These are phyloP conservation scores for Lagopus muta DNA, from an alignment of 2,113 vertebrate species.

Conservation along the genomic window DNA sequence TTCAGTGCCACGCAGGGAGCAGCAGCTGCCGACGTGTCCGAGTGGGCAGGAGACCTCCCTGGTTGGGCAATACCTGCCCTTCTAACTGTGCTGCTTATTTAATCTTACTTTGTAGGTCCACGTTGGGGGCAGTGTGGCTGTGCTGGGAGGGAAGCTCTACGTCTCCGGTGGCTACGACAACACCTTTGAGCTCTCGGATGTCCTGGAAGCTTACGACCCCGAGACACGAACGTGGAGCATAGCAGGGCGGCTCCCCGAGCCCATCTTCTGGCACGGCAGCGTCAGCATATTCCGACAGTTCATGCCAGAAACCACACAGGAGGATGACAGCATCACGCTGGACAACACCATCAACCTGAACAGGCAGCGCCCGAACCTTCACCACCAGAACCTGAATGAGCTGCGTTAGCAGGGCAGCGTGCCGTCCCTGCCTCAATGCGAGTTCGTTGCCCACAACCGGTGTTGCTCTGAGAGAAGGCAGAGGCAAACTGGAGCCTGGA, in stretches of 20 bases:
- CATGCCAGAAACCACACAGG: slow-evolving; percentile 87
- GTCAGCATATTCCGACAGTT: slow-evolving; percentile 99
- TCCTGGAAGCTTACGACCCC: slow-evolving; percentile 91
- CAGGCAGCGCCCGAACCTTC: slow-evolving; percentile 74
- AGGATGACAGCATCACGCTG: slow-evolving; percentile 74
- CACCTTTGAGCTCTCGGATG: slow-evolving; percentile 93
- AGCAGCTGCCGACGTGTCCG: not conserved
- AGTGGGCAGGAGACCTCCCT: not conserved
- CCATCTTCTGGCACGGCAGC: slow-evolving; percentile 97
- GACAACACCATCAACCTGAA: slow-evolving; percentile 83
- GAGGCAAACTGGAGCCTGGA: not conserved
- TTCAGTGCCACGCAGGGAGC: not conserved
- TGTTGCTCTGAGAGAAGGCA: not conserved
- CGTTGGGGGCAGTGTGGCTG: slow-evolving; percentile 92
- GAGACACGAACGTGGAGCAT: slow-evolving; percentile 80
- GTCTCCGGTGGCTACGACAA: slow-evolving; percentile 97
- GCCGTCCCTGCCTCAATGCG: rapidly evolving
- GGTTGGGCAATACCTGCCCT: rapidly evolving
- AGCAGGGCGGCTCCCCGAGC: slow-evolving; percentile 90
- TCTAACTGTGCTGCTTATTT: not conserved
- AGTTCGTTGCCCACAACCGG: not conserved
- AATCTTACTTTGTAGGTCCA: slow-evolving; percentile 82
- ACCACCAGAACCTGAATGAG: slow-evolving; percentile 83
- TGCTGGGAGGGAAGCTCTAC: slow-evolving; percentile 89
- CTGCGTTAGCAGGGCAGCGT: slow-evolving; percentile 73